Base-by-base conservation (phyloP, 2,888 invertebrate genomes). In the Ariolimax columbianus region DNA sequence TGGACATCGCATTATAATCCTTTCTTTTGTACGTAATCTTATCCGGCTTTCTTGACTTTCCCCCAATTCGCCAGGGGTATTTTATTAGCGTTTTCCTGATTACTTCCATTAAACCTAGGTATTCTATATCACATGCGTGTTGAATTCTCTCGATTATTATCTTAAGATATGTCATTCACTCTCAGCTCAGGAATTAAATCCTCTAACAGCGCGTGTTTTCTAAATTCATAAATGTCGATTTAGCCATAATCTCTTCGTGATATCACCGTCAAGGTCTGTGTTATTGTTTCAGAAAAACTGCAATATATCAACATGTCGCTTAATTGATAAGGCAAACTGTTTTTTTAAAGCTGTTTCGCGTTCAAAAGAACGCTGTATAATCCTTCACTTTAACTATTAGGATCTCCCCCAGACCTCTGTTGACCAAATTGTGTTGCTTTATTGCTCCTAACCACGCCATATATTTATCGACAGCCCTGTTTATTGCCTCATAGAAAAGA, bases 291-390 rank as follows among this genome's bases (percentile, higher is more conserved):
- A 47, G 40, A 14, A 36, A n/a, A 75, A 14, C 36, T 47, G 43
- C 40, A 47, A 75, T 75, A 78, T 36, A 59, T 55, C 33, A 51
- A 78, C 6, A 59, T 7, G n/a, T 30, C 47, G 33, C 36, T 77
- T 59, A 55, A 77, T 43, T 77, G n/a, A 40, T 72, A 70, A 72
- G 70, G 33, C 66, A 70, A 33, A 43, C 72, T 68, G 66, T 81
- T 72, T 72, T 70, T 43, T 47, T 43, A 47, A 43, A 33, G 6
- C 43, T 36, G 7, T 59, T 33, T 17, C 47, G 26, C 17, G n/a
- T 72, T 72, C 30, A 75, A n/a, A n/a, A 75, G 38, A n/a, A 17
- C 47, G 43, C 4, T 75, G n/a, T 75, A n/a, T 30, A 75, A 75
- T 47, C 73, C n/a, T 75, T n/a, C 36, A 38, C 26, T 47, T 75